phyloP scores from a whole-genome alignment of 2,113 vertebrate species.

The Lasiurus borealis region DNA sequence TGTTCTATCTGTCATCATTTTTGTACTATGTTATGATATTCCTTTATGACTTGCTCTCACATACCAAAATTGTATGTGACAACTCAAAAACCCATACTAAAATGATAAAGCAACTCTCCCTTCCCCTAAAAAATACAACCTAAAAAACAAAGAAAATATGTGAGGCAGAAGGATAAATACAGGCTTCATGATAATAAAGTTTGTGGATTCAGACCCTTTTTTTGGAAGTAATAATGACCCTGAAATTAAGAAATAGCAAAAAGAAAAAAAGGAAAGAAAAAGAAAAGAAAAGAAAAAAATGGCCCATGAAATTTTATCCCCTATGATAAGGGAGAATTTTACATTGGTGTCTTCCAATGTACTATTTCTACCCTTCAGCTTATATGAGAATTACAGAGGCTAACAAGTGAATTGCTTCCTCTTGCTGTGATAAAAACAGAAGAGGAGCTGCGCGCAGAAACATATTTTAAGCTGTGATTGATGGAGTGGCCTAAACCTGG shows the following conservation, averaged over 20 bases:
- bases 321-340: too few relatives aligned
- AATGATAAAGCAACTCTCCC: conserved; percentile 44
- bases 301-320: too few relatives aligned
- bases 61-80: conserved; percentile 1
- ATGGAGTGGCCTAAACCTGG: conserved; percentile 39
- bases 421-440: conserved; percentile 50
- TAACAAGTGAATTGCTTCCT: too few relatives aligned
- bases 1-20: conserved; percentile 64
- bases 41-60: conserved; percentile 72
- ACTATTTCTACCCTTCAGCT: too few relatives aligned
- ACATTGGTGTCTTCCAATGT: too few relatives aligned
- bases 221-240: conserved; percentile 24
- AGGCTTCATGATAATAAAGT: not conserved
- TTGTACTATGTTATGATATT: conserved; percentile 52
- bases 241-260: conserved; percentile 63
- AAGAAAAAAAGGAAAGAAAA: too few relatives aligned
- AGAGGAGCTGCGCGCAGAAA: not conserved
- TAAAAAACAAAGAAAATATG: not conserved
- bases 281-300: not conserved
- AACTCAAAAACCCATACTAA: conserved; percentile 72
- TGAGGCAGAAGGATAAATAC: conserved; percentile 41
- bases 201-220: conserved; percentile 33
- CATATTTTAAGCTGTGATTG: not conserved
- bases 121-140: not conserved
- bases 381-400: too few relatives aligned